These are phyloP conservation scores for Lepidocyrtoides sp. DNA, from an alignment of 2,888 invertebrate species.

Conservation along the genomic window DNA sequence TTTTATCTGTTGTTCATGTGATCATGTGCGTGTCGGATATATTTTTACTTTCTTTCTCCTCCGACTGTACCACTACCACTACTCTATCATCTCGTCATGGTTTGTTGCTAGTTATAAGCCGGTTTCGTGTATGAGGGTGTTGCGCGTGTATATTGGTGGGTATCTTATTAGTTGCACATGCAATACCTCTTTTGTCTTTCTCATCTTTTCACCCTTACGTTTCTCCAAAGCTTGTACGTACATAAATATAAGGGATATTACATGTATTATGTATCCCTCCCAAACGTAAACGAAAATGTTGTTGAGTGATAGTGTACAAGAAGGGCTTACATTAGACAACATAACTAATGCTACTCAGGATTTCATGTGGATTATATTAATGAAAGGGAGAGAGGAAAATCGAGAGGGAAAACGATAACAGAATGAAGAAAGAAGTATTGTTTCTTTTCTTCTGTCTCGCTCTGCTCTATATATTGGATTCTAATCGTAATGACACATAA, in stretches of 20 bases:
- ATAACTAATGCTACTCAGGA: slow-evolving; percentile 78
- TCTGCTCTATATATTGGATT: background rate
- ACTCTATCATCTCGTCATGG: slow-evolving; percentile 52
- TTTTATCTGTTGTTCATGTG: slow-evolving; percentile 43
- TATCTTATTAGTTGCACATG: too few relatives aligned
- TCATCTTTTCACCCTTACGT: background rate
- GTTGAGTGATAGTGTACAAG: background rate
- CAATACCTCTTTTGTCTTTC: background rate
- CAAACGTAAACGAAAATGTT: background rate
- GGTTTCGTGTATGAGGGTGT: background rate
- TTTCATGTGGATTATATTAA: slow-evolving; percentile 78
- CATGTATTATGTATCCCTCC: background rate
- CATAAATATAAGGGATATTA: too few relatives aligned
- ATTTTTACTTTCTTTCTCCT: background rate
- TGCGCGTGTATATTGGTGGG: too few relatives aligned
- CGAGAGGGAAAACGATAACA: slow-evolving; percentile 57
- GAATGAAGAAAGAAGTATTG: slow-evolving; percentile 52
- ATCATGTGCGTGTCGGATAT: slow-evolving; percentile 55
- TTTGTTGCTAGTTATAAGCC: background rate
- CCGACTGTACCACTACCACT: background rate
- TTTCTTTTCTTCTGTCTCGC: slow-evolving; percentile 25
- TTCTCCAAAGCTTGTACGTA: too few relatives aligned
- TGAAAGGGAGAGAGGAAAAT: slow-evolving; percentile 72
- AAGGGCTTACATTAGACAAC: slow-evolving; percentile 61
- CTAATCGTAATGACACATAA: slow-evolving; percentile 69